phyloP scores from a whole-genome alignment of 1,140 invertebrate genomes.

The Macrostomum lignano region DNA sequence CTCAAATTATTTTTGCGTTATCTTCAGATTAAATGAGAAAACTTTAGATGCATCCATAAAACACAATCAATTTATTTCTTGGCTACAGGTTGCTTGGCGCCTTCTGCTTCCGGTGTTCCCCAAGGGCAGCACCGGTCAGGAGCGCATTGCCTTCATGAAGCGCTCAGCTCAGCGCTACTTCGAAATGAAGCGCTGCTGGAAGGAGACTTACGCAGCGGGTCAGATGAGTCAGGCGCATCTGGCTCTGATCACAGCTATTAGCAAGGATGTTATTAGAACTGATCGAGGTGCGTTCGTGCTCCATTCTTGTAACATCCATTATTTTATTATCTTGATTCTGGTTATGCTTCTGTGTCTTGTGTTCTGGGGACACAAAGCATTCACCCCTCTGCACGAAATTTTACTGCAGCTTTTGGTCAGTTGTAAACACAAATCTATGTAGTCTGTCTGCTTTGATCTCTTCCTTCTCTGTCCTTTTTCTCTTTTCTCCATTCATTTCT shows the following conservation, averaged over 20 bases:
- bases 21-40: conserved; percentile 47
- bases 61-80: conserved; percentile 32
- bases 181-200: conserved; percentile 46
- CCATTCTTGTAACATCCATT: background rate
- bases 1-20: conserved; percentile 12
- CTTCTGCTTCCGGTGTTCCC: conserved; percentile 82
- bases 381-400: no score
- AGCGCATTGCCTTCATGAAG: conserved; percentile 78
- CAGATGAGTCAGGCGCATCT: background rate
- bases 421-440: no score
- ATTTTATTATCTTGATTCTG: no score
- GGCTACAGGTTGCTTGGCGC: conserved; percentile 62
- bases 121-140: conserved; percentile 47
- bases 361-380: no score
- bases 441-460: no score
- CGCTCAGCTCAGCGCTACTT: conserved; percentile 60
- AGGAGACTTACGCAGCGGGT: conserved; percentile 11
- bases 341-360: no score
- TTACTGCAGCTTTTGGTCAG: no score
- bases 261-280: conserved; percentile 35
- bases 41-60: conserved; percentile 47
- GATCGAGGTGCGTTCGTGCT: conserved; percentile 29
- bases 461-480: no score
- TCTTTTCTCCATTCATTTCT: no score
- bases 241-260: background rate